Base-by-base conservation (phyloP, 2,888 invertebrate species). In the Cephus nigrinus region DNA sequence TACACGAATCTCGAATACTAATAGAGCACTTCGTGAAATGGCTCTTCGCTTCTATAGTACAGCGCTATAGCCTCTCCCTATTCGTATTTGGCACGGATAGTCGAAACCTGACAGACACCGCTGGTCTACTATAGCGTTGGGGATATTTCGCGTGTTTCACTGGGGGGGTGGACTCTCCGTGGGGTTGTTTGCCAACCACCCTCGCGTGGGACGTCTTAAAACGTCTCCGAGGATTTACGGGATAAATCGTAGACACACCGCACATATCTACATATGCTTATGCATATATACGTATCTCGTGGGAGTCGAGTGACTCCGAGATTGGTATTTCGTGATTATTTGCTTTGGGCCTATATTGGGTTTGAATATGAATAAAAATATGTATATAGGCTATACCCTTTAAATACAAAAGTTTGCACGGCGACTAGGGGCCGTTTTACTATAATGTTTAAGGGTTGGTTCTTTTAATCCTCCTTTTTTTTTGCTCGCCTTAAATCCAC, bases 1-100 rank as follows among this genome's bases (percentile, higher is more conserved):
- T 81, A 86, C 83, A 88, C 91, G 88, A 87, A 88, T 90, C 84
- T 81, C 81, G 91, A 90, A 91, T 90, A 89, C 89, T 88, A 89
- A 91, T 91, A 87, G 80, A 80, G 80, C 79, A 71, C 69, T 32
- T 74, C 80, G 74, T 32, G 75, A 71, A 68, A 74, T 80, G 80
- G 78, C 78, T 80, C 78, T 78, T 78, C 77, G 36, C 36, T 40
- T 34, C 68, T 74, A 69, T 5, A 75, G 78, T 79, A 76, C 75
- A 69, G 75, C 74, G 75, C 76, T 78, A 76, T 78, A 69, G 75
- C 72, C 78, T 1, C 55, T 23, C 55, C 55, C 55, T 55, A 55
- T 55, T 55, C 55, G 55, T 55, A 55, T 55, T 55, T 55, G 55
- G 55, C 55, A 55, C 23, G 55, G 23, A 55, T 55, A 55, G 55